phyloP scores from a whole-genome alignment of 1,140 invertebrate species.

The Aphelinus certus region DNA sequence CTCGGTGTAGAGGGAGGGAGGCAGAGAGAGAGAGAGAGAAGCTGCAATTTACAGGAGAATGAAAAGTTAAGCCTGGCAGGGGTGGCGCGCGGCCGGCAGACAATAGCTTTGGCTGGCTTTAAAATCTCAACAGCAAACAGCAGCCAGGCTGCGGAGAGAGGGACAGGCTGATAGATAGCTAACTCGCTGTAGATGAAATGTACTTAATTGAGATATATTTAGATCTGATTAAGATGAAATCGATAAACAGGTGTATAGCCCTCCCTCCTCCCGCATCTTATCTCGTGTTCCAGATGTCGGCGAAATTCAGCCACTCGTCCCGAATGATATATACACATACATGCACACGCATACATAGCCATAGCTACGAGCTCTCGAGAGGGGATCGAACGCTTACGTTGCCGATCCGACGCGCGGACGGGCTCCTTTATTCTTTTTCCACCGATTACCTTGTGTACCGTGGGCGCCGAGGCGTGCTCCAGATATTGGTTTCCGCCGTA shows the following conservation, averaged over 20 bases:
- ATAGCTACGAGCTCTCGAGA: too few species aligned
- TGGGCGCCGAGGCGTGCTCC: background rate
- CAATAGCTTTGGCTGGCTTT: conserved; percentile 58
- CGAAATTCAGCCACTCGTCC: background rate
- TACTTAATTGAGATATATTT: conserved; percentile 63
- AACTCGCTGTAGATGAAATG: conserved; percentile 56
- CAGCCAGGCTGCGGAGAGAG: background rate
- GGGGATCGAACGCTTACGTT: background rate
- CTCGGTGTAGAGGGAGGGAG: too few species aligned
- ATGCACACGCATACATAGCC: too few species aligned
- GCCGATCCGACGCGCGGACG: conserved; percentile 3
- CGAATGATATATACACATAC: too few species aligned
- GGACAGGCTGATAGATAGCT: background rate
- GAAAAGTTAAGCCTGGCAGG: conserved; percentile 61
- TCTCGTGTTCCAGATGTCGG: conserved; percentile 1
- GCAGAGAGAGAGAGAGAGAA: conserved; percentile 48
- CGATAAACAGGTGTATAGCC: conserved; percentile 51
- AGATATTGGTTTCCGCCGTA: conserved; percentile 35
- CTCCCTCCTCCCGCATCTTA: background rate
- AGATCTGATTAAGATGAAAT: conserved; percentile 66
- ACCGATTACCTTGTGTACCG: too few species aligned
- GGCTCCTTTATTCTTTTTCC: background rate
- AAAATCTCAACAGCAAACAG: conserved; percentile 64
- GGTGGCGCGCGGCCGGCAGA: conserved; percentile 54
- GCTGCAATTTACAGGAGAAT: conserved; percentile 64